phyloP scores from a whole-genome alignment of 2,888 invertebrate species.

The Drosophila rubida region DNA sequence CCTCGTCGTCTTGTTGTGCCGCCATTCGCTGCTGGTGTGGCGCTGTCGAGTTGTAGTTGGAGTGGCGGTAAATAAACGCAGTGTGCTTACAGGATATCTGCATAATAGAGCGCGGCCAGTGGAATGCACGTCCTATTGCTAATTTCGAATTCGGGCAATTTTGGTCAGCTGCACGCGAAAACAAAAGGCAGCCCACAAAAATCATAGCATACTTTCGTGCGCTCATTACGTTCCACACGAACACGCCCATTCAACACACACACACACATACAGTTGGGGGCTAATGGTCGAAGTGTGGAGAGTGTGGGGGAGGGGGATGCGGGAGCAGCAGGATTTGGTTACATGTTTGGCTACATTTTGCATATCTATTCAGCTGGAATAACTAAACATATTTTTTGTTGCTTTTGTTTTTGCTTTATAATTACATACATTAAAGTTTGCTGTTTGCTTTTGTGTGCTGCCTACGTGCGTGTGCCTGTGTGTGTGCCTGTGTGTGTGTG shows the following conservation, averaged over 20 bases:
- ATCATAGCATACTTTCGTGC: conserved; percentile 33
- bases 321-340: conserved; percentile 30
- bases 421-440: conserved; percentile 34
- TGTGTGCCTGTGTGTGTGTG: conserved; percentile 2
- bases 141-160: conserved; percentile 29
- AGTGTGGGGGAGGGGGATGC: conserved; percentile 9
- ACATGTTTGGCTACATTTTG: conserved; percentile 40
- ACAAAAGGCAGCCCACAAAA: conserved; percentile 31
- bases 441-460: conserved; percentile 30
- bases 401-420: conserved; percentile 33
- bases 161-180: conserved; percentile 20
- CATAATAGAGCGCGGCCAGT: too few species aligned
- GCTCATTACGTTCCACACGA: conserved; percentile 27
- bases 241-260: not conserved
- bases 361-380: conserved; percentile 51
- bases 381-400: conserved; percentile 43
- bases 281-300: too few species aligned
- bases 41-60: too few species aligned
- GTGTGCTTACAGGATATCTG: conserved; percentile 2
- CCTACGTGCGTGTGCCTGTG: conserved; percentile 1
- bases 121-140: too few species aligned
- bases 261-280: too few species aligned
- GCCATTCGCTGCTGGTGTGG: too few species aligned
- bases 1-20: too few species aligned
- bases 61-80: too few species aligned